Base-by-base conservation (phyloP, 1,140 invertebrate genomes). In the Meloidogyne floridensis region DNA sequence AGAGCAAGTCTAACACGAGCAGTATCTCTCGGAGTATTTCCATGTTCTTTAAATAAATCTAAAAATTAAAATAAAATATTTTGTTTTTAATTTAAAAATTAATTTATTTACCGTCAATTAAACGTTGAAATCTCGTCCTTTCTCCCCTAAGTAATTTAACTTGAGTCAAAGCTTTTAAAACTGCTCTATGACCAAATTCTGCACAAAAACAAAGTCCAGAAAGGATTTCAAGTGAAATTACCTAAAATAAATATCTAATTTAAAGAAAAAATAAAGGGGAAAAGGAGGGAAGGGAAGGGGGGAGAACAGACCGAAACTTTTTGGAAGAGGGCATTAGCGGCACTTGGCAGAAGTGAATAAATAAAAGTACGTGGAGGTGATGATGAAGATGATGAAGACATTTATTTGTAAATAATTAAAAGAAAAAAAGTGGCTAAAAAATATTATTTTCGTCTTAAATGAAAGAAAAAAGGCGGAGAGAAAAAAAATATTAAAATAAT, bases 71-170 rank as follows among this genome's bases (percentile, higher is more conserved):
- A 72, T 54, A 97, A 95, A 79, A 94, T 92, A 77, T 90, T n/a
- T 90, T 18, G 85, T 74, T 65, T 47, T 88, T 95, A 96, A 13
- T 94, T 93, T 2, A 95, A 95, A 15, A 0, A 94, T 95, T 72
- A 94, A 95, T 93, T 88, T 98, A 96, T 79, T 98, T 91, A 87
- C 98, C 96, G 87, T 96, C 96, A 18, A 98, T 93, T 51, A 99
- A 94, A 59, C 94, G 94, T 92, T 95, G 92, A 65, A 90, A 90
- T n/a, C 88, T 81, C 10, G 86, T 89, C 56, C 88, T 81, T 83
- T 89, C 88, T 74, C 88, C 89, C 20, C 90, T 80, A 3, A 84
- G 42, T 13, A 72, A 53, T 75, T 75, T 86, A 10, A 85, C 88
- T 59, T 90, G 81, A 13, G 87, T 88, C n/a, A 89, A 72, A 8